Evolutionary conservation across 2,113 vertebrate genomes (phyloP), one percentile per base, ranked within the genome.

Genomic region (Lanius ludovicianus): DNA sequence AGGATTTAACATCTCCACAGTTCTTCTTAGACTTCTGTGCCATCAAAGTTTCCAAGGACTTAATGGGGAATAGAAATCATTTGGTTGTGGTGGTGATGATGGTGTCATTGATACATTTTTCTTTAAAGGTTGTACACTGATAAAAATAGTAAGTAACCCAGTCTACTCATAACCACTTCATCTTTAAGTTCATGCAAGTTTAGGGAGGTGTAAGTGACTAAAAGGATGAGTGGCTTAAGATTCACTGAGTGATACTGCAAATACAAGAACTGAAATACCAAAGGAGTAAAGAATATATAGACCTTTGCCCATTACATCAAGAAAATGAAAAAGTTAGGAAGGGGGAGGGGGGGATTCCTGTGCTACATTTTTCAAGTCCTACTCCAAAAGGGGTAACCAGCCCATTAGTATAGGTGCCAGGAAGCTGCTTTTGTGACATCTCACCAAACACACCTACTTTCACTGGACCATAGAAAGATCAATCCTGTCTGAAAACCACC

Each of bases 401-500:
- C 98, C 97, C 93, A 98, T 98, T 98, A 98, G 97, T 90, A 73
- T 95, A 97, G 97, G 92, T 95, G 93, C 95, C 96, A 95, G 97
- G 95, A 98, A 97, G 91, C 93, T 89, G 96, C 97, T 97, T 97
- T 98, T 94, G 96, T 98, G 97, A 96, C 92, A 91, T 96, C 95
- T 96, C 67, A 15, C 89, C 97, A 97, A 93, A 96, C 90, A 96
- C 97, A 96, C 92, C 97, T 95, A 95, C 96, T 78, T 94, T 96
- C 95, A 80, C 73, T 92, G 97, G 96, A 96, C 90, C 95, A 94
- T 90, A 96, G 95, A 96, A 98, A 98, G 97, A 98, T 98, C 98
- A 98, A 98, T 97, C 97, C 96, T 97, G 96, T 94, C 96, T 97
- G 97, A 97, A 97, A 98, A 97, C 96, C 94, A 96, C 96, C 96